phyloP scores from a whole-genome alignment of 2,113 vertebrate species.

The Phylloscopus whistleri region DNA sequence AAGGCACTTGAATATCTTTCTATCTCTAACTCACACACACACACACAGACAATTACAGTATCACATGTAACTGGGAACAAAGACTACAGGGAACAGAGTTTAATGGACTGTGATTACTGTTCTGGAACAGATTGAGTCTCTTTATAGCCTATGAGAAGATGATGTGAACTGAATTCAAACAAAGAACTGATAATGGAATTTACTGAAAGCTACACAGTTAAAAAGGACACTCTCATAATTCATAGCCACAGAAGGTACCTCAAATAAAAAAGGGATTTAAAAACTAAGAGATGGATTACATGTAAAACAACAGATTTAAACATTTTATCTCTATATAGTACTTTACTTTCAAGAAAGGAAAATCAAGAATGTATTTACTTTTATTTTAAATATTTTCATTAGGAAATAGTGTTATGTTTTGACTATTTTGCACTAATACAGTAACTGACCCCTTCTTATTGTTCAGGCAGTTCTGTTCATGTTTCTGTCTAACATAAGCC shows the following conservation, averaged over 20 bases:
- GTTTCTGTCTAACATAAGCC: neutral
- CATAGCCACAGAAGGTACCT: conserved; percentile 50
- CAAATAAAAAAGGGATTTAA: conserved; percentile 19
- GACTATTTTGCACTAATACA: neutral
- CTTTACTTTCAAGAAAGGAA: neutral
- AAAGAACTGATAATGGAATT: conserved; percentile 77
- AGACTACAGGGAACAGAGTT: conserved; percentile 84
- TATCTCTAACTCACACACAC: neutral
- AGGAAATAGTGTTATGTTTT: neutral
- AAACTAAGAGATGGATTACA: neutral
- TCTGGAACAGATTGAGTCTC: conserved; percentile 89
- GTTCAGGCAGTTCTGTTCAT: neutral
- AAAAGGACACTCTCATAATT: conserved; percentile 57
- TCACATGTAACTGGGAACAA: conserved; percentile 79
- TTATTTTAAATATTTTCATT: neutral
- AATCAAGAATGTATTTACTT: neutral
- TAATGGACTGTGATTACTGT: conserved; percentile 90
- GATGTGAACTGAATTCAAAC: conserved; percentile 88
- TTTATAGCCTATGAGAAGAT: conserved; percentile 78
- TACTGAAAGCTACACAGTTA: conserved; percentile 57
- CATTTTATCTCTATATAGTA: neutral
- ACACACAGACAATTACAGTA: conserved; percentile 52
- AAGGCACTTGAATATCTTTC: conserved; percentile 6
- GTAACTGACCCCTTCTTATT: neutral
- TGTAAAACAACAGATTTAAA: neutral